phyloP scores from a whole-genome alignment of 2,113 vertebrate genomes.

The Oxyura jamaicensis region DNA sequence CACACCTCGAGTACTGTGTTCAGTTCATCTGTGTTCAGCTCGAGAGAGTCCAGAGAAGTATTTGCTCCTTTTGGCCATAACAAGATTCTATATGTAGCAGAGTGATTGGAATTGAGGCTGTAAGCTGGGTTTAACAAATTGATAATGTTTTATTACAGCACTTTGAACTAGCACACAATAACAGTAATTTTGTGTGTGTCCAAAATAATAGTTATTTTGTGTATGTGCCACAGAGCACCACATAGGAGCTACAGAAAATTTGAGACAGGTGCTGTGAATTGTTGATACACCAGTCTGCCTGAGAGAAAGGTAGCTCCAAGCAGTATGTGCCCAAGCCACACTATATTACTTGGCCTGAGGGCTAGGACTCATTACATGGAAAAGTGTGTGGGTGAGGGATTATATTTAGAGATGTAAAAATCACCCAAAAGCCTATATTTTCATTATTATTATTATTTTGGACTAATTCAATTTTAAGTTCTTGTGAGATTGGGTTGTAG shows the following conservation, averaged over 20 bases:
- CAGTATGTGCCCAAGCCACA: fast-evolving
- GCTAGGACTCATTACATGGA: background rate
- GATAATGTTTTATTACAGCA: background rate
- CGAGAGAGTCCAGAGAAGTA: too few relatives aligned
- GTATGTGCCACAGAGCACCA: background rate
- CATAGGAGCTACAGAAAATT: background rate
- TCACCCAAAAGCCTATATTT: background rate
- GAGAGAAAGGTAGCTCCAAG: background rate
- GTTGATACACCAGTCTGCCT: background rate
- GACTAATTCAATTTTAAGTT: background rate
- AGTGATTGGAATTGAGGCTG: background rate
- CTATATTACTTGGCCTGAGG: fast-evolving
- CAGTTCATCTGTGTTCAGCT: too few relatives aligned
- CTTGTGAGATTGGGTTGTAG: background rate
- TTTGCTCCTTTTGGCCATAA: background rate
- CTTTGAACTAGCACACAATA: background rate
- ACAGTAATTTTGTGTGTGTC: background rate
- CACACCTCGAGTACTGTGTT: too few relatives aligned
- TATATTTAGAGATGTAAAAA: background rate
- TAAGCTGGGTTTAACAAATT: background rate
- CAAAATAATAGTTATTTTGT: background rate
- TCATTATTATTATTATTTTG: background rate
- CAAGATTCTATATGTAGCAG: background rate
- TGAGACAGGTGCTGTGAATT: background rate
- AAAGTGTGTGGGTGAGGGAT: fast-evolving